Evolutionary conservation across 2,797 vertebrate species (phyloP), one percentile per base, ranked within the genome.

Genomic region (Acanthurus tractus): DNA sequence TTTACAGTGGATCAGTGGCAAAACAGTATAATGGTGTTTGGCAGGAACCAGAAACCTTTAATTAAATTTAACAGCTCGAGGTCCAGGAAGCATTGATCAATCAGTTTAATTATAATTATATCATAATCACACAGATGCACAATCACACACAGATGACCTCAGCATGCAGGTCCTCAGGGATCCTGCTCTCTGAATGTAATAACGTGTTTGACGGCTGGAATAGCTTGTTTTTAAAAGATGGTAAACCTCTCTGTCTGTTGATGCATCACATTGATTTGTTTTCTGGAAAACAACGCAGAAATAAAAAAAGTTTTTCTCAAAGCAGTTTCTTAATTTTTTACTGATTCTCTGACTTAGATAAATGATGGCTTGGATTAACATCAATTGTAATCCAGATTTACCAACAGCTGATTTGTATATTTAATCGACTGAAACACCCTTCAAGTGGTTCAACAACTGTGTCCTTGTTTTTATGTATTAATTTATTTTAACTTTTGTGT

Each of bases 21-120:
- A 44, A 40, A 48, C 36, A 59, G 70, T 36, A 50, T 85, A 66
- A 70, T 38, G 8, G n/a, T 69, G 65, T 50, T 52, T 6, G 52
- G 75, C 57, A 83, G 75, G 87, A 91, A 90, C 81, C 91, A 92
- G 93, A 90, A 79, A 63, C 66, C 61, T 83, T 25, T 77, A 59
- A 92, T 91, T 72, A 8, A 79, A 86, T 91, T 34, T 78, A 86
- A 63, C 44, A 52, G 53, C 74, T 48, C 3, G 12, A 76, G 34
- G 49, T 77, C 45, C 86, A 84, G 87, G 88, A 93, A 92, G 83
- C 69, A 14, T 56, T 65, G 57, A 79, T 83, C 61, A 70, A 62
- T 83, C 57, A 59, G 29, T 65, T 78, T 77, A 64, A 89, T 88
- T 25, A 59, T 78, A 71, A 83, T 88, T 63, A 69, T 79, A 70